Evolutionary conservation across 2,113 vertebrate genomes (phyloP).

Genomic region (Gracilinanus agilis): DNA sequence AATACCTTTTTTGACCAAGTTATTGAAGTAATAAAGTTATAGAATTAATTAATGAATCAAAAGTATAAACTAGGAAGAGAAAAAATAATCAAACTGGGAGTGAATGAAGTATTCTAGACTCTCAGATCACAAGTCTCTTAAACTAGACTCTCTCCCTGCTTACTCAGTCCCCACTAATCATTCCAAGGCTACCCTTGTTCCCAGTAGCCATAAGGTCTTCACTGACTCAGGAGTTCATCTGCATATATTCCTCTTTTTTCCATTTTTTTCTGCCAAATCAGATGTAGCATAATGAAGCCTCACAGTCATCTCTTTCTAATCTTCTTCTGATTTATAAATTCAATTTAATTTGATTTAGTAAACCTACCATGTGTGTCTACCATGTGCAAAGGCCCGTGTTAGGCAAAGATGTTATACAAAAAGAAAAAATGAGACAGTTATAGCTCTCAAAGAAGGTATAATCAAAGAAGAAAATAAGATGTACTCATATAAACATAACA

Average conservation of each 20-base stretch:
- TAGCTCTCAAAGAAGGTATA: neutral
- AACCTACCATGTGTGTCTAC: neutral
- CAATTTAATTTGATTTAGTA: constrained; percentile 3
- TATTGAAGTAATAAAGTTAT: neutral
- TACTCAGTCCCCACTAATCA: neutral
- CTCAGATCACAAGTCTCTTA: neutral
- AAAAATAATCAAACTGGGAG: neutral
- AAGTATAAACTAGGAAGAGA: neutral
- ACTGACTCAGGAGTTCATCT: neutral
- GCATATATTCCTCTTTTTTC: neutral
- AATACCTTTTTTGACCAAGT: neutral
- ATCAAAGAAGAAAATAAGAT: neutral
- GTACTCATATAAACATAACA: neutral
- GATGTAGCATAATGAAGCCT: neutral
- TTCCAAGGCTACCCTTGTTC: neutral
- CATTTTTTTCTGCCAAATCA: neutral
- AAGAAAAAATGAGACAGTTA: neutral
- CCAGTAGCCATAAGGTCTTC: neutral
- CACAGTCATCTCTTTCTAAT: neutral
- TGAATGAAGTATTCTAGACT: neutral
- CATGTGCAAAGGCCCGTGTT: neutral
- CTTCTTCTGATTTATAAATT: neutral
- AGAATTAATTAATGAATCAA: neutral
- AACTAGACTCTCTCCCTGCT: neutral
- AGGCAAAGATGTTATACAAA: neutral